Percentiles rank a stretch among this genome's conserved stretches.
These are phyloP conservation scores for Chymomyza caudatula DNA, from an alignment of 2,888 invertebrate species.

Conservation along the genomic window DNA sequence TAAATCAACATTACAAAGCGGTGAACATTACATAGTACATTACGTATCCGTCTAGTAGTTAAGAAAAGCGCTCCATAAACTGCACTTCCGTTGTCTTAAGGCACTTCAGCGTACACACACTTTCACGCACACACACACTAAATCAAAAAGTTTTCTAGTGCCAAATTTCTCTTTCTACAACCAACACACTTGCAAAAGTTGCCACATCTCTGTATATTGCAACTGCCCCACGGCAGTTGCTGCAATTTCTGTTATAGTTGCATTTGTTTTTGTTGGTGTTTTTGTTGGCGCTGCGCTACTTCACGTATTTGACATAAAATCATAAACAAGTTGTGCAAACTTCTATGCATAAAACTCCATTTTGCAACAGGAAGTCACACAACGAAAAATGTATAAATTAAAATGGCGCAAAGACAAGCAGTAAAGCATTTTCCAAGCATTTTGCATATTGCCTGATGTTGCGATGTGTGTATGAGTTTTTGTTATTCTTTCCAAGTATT, in stretches of 20 bases:
- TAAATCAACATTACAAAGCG: not conserved
- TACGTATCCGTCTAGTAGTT: not conserved
- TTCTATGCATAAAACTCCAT: constrained; percentile 50
- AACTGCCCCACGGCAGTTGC: constrained; percentile 16
- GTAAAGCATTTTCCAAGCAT: not conserved
- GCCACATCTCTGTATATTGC: not conserved
- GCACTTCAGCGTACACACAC: constrained; percentile 9
- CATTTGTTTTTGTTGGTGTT: constrained; percentile 33
- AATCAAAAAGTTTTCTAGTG: constrained; percentile 67
- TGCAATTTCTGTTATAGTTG: constrained; percentile 11
- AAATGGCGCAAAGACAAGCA: constrained; percentile 36
- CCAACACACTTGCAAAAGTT: not conserved
- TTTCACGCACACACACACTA: not conserved
- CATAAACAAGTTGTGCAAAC: constrained; percentile 72
- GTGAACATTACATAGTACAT: not conserved
- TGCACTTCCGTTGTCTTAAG: constrained; percentile 56
- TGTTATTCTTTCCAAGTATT: no score
- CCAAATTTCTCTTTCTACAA: constrained; percentile 35
- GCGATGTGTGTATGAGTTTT: not conserved
- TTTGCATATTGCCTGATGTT: not conserved
- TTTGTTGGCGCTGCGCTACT: constrained; percentile 1
- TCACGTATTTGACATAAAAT: constrained; percentile 72
- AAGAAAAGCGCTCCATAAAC: constrained; percentile 45
- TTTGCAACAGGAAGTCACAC: constrained; percentile 64
- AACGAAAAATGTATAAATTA: constrained; percentile 64